Base-by-base conservation (phyloP, 2,113 vertebrate genomes). In the Blennius ocellaris region DNA sequence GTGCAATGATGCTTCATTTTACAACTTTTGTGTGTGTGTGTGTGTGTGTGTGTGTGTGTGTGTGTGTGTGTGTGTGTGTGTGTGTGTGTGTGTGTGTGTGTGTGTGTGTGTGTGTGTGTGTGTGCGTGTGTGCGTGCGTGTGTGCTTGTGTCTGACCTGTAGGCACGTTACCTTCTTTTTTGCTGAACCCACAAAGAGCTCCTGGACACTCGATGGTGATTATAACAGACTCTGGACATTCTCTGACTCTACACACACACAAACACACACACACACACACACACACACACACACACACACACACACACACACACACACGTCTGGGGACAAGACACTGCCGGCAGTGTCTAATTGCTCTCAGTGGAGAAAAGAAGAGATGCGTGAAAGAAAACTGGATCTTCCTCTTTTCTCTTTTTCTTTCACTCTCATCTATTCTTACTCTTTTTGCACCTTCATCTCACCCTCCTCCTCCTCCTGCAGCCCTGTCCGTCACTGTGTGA, bases 271-370 rank as follows among this genome's bases (percentile, higher is more conserved):
- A 60, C 77, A 66, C n/a, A 9, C 44, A 50, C 51, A 43, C 56
- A 59, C 61, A 56, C 51, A 47, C 59, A 65, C 47, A 65, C 66
- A 72, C 75, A 74, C 11, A 10, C 40, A 54, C 73, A 58, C 69
- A 56, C 37, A 67, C 79, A 60, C 71, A 65, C 60, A 50, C 68
- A 70, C 76, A 71, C 36, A 38, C 44, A 72, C 76, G 80, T 89
- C 84, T 78, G 82, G 88, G 84, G 86, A 85, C 81, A 77, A 87
- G 89, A 90, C 83, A 80, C 91, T 84, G 75, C 82, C 76, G 61
- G 70, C 83, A 86, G 79, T 80, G 91, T 93, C 88, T 93, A 94
- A 95, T 93, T 95, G 94, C 92, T 94, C 91, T 95, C 91, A 86
- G 91, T 91, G 93, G 92, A 90, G 48, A 90, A 30, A 30, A 30